Percentiles rank a stretch among this genome's conserved stretches.
Conservation (phyloP, 2,797 vertebrate species). For the Borostomias antarcticus region DNA sequence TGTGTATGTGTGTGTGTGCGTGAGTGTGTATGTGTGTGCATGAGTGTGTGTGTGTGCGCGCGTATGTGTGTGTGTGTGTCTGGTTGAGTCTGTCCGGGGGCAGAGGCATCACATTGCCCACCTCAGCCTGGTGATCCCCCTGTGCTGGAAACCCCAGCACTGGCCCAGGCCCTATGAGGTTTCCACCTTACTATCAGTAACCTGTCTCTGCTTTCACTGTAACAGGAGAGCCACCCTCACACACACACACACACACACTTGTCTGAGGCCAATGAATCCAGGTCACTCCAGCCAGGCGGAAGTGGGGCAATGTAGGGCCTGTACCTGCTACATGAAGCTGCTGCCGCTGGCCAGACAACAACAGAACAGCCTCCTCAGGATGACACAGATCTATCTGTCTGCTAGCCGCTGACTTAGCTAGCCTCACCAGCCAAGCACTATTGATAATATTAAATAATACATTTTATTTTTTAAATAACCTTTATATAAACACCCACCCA, state of each 20-base stretch:
- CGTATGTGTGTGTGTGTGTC: slow-evolving; percentile 6
- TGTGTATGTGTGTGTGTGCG: not conserved
- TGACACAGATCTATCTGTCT: slow-evolving; percentile 31
- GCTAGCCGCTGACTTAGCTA: slow-evolving; percentile 7
- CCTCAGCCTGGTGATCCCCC: slow-evolving; percentile 30
- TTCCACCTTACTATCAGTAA: slow-evolving; percentile 52
- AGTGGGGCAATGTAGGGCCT: slow-evolving; percentile 20
- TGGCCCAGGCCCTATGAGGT: slow-evolving; percentile 51
- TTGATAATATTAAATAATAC: no score
- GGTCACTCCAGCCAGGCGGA: slow-evolving; percentile 40
- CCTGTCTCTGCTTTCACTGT: slow-evolving; percentile 68
- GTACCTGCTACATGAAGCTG: slow-evolving; percentile 14
- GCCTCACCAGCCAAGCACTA: slow-evolving; percentile 44
- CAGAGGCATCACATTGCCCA: not conserved
- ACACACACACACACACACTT: slow-evolving; percentile 13
- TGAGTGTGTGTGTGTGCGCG: slow-evolving; percentile 9
- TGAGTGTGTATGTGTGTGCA: not conserved
- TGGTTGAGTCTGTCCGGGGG: not conserved
- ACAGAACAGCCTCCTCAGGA: slow-evolving; percentile 44
- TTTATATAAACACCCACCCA: no score
- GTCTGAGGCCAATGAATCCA: slow-evolving; percentile 11
- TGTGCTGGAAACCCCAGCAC: slow-evolving; percentile 43
- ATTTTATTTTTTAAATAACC: no score
- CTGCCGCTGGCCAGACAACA: slow-evolving; percentile 42
- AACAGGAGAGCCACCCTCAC: slow-evolving; percentile 45